Percentiles rank a stretch among this genome's conserved stretches.
phyloP scores from a whole-genome alignment of 2,797 vertebrate genomes.

The Aerospiza tachiro region DNA sequence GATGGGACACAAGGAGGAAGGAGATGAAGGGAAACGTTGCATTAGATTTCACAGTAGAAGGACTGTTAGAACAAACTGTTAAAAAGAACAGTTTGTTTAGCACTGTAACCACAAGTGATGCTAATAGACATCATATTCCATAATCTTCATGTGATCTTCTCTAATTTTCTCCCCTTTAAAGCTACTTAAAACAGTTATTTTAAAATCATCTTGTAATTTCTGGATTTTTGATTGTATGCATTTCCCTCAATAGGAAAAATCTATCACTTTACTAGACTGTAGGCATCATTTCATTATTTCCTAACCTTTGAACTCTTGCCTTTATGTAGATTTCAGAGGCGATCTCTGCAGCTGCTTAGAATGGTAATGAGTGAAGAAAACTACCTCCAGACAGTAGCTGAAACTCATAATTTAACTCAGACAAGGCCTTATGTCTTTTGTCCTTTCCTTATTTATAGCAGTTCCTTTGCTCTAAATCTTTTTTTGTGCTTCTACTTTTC shows the following conservation, averaged over 20 bases:
- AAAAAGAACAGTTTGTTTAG: neutral
- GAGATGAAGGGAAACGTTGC: neutral
- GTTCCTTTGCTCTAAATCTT: neutral
- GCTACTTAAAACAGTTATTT: neutral
- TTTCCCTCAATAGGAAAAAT: neutral
- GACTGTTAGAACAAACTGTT: neutral
- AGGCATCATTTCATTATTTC: neutral
- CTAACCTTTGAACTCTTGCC: neutral
- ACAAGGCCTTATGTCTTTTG: neutral
- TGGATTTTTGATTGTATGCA: neutral
- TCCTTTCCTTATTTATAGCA: neutral
- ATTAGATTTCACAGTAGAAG: neutral
- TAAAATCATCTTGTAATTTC: neutral
- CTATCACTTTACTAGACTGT: neutral
- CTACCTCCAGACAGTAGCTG: neutral
- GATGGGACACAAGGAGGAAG: neutral
- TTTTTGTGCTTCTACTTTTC: neutral
- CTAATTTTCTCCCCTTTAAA: neutral
- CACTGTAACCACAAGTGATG: neutral
- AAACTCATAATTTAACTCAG: neutral
- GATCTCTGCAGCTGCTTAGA: neutral
- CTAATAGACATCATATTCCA: neutral
- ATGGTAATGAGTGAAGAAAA: neutral
- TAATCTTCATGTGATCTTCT: neutral
- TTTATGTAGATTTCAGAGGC: slow-evolving; percentile 9